Evolutionary conservation across 2,113 vertebrate genomes (phyloP), one percentile per base, ranked within the genome.

Genomic region (Eptesicus fuscus): DNA sequence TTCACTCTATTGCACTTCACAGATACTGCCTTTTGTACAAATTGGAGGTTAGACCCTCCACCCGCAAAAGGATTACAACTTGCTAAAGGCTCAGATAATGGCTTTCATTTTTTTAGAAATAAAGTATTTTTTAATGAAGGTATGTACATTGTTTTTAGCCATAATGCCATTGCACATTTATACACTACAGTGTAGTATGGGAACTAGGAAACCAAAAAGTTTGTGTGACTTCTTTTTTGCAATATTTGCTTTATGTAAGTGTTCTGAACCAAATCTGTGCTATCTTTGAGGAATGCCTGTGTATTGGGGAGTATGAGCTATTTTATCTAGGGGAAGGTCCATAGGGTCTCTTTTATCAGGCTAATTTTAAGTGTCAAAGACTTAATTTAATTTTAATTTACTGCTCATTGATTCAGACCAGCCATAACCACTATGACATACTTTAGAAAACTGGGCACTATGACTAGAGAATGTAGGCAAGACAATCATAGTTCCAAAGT

Each of bases 361-460:
- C 32, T 59, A 92, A 56, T 65, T 94, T 2, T 76, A 40, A 85
- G 35, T 92, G 88, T 51, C 84, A 92, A 92, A 82, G 59, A 80
- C 25, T 76, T 74, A 88, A 91, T 94, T 92, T 92, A 89, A 89
- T 95, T 88, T 88, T 73, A 93, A 95, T 88, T 80, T 77, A 94
- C 92, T 85, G 73, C 25, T 94, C 61, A 69, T 85, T 93, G 67
- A 37, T n/a, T 90, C 51, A 91, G 51, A 89, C 12, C 28, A 86
- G n/a, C 69, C 76, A 73, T 95, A 74, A 86, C 35, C 69, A 65
- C 35, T n/a, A 30, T 65, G 35, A 12, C 42, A 77, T 94, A 89
- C 28, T 94, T 91, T 65, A 95, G 92, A 94, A 94, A 83, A 92
- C 23, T 82, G 49, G 77, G 18, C 67, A 70, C 25, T 23, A 23